Conservation (phyloP, 2,888 invertebrate genomes). For the Rhopalosiphum nymphaeae region DNA sequence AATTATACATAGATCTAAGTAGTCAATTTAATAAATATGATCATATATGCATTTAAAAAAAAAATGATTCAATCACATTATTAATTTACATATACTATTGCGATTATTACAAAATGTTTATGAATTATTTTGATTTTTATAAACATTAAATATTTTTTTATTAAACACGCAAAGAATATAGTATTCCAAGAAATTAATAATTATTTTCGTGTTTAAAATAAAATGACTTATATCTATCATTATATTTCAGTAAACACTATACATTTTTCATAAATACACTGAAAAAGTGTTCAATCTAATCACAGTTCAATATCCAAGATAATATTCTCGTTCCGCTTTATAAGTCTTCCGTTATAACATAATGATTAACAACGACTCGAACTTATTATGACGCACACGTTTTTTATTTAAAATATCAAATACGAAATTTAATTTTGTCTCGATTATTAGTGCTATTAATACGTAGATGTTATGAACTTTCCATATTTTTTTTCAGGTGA, state of each 20-base stretch:
- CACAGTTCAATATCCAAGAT: not conserved
- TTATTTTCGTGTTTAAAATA: not conserved
- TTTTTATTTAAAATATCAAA: not conserved
- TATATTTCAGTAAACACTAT: not conserved
- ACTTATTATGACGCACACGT: not conserved
- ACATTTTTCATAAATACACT: not conserved
- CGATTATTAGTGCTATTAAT: not conserved
- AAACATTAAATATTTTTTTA: too few relatives aligned
- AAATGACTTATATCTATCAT: not conserved
- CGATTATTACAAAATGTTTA: not conserved
- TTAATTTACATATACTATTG: too few relatives aligned
- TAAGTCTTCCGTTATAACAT: not conserved
- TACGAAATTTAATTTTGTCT: accelerated
- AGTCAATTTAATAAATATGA: too few relatives aligned
- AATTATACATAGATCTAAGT: not conserved
- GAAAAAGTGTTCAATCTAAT: not conserved
- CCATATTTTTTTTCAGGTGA: not conserved
- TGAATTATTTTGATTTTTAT: not conserved
- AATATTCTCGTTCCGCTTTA: not conserved
- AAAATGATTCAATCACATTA: too few relatives aligned
- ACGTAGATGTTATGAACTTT: not conserved
- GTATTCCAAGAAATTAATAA: not conserved
- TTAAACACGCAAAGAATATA: too few relatives aligned
- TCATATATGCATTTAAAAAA: too few relatives aligned
- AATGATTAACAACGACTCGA: not conserved